Base-by-base conservation (phyloP, 2,888 invertebrate species). In the Heteropelma amictum region DNA sequence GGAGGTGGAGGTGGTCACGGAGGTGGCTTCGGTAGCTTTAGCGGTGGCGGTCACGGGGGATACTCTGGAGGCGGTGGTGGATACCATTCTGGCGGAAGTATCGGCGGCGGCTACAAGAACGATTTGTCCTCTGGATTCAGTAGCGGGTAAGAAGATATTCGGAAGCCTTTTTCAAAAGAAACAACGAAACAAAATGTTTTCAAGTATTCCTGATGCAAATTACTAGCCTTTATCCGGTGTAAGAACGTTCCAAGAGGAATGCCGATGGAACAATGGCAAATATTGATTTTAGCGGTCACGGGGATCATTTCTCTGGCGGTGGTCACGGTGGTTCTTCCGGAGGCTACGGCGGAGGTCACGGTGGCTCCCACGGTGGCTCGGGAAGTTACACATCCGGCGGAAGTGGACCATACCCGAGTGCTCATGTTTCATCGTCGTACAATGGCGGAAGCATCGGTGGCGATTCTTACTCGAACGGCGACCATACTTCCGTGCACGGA, bases 121-220 rank as follows among this genome's bases (percentile, higher is more conserved):
- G 79, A 81, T 38, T 77, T 82, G 51, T 83, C 84, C 2, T 80
- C 81, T 17, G 78, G 81, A 17, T 83, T 84, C 33, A 82, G 83
- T 26, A 80, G 82, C 81, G 83, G 86, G 85, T 85, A 75, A 68
- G 58, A 61, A 7, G 40, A 49, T 3, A 14, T 63, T 14, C n/a
- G n/a, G n/a, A n/a, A n/a, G n/a, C n/a, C n/a, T n/a, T n/a, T n/a
- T n/a, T n/a, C n/a, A n/a, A n/a, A n/a, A n/a, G n/a, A n/a, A n/a
- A n/a, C n/a, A n/a, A n/a, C n/a, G n/a, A n/a, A n/a, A n/a, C n/a
- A n/a, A n/a, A n/a, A n/a, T n/a, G n/a, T n/a, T n/a, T n/a, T n/a
- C n/a, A n/a, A n/a, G n/a, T n/a, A n/a, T n/a, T n/a, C n/a, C n/a
- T n/a, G n/a, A n/a, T n/a, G n/a, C n/a, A n/a, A n/a, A n/a, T n/a